These are phyloP conservation scores for Lycaon pictus DNA, from an alignment of 2,113 vertebrate species.

Conservation along the genomic window DNA sequence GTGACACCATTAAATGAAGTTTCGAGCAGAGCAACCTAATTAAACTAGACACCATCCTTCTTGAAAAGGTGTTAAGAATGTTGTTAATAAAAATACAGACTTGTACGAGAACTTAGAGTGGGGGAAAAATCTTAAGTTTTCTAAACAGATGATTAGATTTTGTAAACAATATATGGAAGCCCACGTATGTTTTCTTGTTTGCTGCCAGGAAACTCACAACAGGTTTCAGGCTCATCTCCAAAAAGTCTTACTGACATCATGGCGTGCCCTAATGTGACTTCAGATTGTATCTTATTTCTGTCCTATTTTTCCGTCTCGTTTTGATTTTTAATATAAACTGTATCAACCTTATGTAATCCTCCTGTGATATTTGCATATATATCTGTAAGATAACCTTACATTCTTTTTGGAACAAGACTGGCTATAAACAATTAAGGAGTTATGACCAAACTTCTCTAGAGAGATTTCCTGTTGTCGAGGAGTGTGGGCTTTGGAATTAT, in stretches of 20 bases:
- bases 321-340: background rate
- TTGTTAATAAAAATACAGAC: background rate
- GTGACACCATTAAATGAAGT: background rate
- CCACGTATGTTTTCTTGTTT: background rate
- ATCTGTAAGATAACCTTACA: background rate
- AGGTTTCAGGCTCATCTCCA: background rate
- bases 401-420: background rate
- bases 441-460: background rate
- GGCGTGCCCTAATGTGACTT: background rate
- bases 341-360: background rate
- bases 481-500: background rate
- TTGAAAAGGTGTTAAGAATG: background rate
- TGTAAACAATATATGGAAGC: background rate
- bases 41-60: background rate
- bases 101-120: background rate
- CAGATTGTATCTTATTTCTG: background rate
- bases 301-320: background rate
- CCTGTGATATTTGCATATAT: background rate
- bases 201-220: background rate
- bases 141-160: background rate
- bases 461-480: background rate
- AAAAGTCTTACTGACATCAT: background rate
- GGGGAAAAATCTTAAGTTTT: background rate
- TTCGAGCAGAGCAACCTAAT: background rate
- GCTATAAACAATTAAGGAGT: constrained; percentile 5